These are phyloP conservation scores for Leucophenga maculata DNA, from an alignment of 2,888 invertebrate genomes.

Conservation along the genomic window DNA sequence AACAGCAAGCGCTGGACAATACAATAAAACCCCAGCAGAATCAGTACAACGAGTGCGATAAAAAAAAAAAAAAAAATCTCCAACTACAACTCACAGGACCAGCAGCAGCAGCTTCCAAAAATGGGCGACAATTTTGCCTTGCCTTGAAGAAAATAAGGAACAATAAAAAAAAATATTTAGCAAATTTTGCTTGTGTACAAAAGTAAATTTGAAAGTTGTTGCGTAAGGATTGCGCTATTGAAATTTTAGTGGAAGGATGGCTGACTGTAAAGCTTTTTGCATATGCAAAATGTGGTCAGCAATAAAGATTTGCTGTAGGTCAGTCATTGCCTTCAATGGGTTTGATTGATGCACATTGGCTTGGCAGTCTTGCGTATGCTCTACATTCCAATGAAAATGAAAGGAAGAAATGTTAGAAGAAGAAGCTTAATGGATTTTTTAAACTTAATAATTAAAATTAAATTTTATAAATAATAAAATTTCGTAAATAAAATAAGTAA, in stretches of 20 bases:
- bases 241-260: background rate
- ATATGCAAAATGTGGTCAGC: slow-evolving; percentile 13
- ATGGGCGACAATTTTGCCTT: background rate
- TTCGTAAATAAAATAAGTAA: no score
- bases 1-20: slow-evolving; percentile 58
- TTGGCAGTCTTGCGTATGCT: background rate
- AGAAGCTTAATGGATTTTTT: no score
- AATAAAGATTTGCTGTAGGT: slow-evolving; percentile 18
- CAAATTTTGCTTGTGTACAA: slow-evolving; percentile 4
- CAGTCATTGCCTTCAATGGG: slow-evolving; percentile 9
- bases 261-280: background rate
- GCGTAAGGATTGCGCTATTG: background rate
- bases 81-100: slow-evolving; percentile 32
- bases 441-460: no score
- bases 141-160: background rate
- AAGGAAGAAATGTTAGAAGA: background rate
- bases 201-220: background rate
- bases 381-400: background rate
- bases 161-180: slow-evolving; percentile 12
- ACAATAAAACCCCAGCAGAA: slow-evolving; percentile 46
- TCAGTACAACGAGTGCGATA: background rate
- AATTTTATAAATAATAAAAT: no score
- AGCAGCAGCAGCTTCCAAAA: background rate
- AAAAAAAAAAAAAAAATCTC: no score
- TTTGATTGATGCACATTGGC: background rate